These are phyloP conservation scores for Coptotermes formosanus DNA, from an alignment of 1,140 invertebrate genomes.

Conservation along the genomic window DNA sequence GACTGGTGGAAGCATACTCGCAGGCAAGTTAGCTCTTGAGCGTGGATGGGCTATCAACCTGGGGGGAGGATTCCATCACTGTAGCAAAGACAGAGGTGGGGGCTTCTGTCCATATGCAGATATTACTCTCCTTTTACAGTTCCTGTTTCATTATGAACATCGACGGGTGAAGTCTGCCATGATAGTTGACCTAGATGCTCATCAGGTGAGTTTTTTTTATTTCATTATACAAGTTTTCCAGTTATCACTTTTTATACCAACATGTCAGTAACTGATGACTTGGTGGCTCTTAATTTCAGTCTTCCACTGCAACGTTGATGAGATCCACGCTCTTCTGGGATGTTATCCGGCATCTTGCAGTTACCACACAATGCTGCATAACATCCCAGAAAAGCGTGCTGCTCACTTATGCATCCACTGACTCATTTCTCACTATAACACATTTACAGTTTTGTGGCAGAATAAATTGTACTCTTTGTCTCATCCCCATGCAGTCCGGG, in stretches of 20 bases:
- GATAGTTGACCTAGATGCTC: constrained; percentile 88
- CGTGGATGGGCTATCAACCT: constrained; percentile 86
- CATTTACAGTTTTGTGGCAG: no score
- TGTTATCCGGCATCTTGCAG: no score
- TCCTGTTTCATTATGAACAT: constrained; percentile 59
- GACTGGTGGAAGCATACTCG: constrained; percentile 78
- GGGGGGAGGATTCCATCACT: constrained; percentile 88
- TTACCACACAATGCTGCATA: no score
- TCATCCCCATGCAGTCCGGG: no score
- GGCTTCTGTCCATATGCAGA: constrained; percentile 90
- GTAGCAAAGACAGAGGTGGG: constrained; percentile 67
- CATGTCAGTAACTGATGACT: no score
- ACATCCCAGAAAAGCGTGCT: no score
- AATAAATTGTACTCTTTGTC: no score
- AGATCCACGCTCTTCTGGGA: no score
- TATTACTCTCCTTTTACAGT: constrained; percentile 73
- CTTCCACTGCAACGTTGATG: no score
- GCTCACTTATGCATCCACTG: no score
- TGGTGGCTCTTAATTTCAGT: no score
- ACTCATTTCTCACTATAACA: no score
- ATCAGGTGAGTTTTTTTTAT: constrained; percentile 56
- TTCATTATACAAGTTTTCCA: neutral
- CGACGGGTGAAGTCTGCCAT: constrained; percentile 64
- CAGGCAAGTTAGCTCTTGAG: constrained; percentile 75
- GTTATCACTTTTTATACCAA: neutral